Evolutionary conservation across 2,797 vertebrate species (phyloP).

Genomic region (Girardinus metallicus): DNA sequence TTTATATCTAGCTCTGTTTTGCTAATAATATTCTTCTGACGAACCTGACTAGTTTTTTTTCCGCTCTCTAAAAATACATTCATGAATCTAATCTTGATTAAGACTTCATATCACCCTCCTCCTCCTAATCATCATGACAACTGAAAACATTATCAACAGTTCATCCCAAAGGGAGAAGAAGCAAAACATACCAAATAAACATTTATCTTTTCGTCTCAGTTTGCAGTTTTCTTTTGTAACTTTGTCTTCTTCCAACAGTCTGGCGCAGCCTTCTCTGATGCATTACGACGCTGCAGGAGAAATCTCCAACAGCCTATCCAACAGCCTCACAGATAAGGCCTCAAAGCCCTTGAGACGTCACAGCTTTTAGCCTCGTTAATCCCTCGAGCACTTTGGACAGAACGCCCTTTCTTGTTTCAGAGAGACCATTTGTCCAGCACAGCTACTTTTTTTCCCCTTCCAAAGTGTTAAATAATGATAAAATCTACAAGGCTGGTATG

Average conservation of each 20-base stretch:
- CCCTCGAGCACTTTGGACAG: constrained; percentile 60
- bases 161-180: constrained; percentile 36
- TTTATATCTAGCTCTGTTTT: background rate
- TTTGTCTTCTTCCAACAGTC: background rate
- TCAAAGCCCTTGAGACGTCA: constrained; percentile 65
- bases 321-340: constrained; percentile 71
- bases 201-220: constrained; percentile 5
- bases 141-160: constrained; percentile 16
- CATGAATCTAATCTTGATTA: constrained; percentile 11
- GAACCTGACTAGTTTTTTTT: background rate
- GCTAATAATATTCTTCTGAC: background rate
- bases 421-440: constrained; percentile 77
- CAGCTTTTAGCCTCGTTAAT: constrained; percentile 69
- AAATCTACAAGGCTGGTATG: constrained; percentile 66
- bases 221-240: background rate
- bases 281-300: constrained; percentile 38
- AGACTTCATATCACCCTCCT: background rate
- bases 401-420: constrained; percentile 41
- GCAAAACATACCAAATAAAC: constrained; percentile 17
- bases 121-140: constrained; percentile 27
- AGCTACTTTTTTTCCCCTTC: constrained; percentile 74
- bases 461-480: constrained; percentile 73
- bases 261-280: constrained; percentile 38
- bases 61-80: constrained; percentile 4
- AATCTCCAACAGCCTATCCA: constrained; percentile 70